Conservation (phyloP, 23 tunicate genomes). For the Halocynthia roretzi region DNA sequence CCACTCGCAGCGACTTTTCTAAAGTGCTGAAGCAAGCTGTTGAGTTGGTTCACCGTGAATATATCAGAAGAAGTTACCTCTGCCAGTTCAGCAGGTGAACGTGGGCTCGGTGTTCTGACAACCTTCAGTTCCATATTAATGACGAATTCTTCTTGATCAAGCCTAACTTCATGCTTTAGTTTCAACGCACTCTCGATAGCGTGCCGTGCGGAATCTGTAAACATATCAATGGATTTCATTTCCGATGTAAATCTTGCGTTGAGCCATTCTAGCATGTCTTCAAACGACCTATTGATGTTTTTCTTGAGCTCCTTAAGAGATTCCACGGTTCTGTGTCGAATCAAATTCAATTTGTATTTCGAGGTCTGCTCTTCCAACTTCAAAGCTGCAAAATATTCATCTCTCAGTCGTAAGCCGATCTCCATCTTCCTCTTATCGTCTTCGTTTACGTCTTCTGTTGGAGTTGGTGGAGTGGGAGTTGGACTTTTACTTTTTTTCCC, state of each 20-base stretch:
- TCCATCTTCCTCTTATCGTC: constrained; percentile 66
- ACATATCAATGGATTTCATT: constrained; percentile 75
- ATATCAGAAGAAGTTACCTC: constrained; percentile 51
- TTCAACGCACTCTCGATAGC: constrained; percentile 50
- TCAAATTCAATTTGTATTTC: constrained; percentile 52
- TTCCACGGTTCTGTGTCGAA: constrained; percentile 33
- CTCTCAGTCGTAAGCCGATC: constrained; percentile 40
- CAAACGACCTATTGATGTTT: constrained; percentile 41
- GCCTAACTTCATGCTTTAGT: constrained; percentile 41
- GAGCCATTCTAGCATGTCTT: constrained; percentile 80
- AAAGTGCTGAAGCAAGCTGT: constrained; percentile 35
- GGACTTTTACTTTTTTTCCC: constrained; percentile 58
- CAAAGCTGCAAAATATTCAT: constrained; percentile 72
- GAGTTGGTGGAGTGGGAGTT: constrained; percentile 67
- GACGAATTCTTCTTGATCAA: constrained; percentile 77
- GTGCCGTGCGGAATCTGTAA: constrained; percentile 59
- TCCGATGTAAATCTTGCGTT: constrained; percentile 59
- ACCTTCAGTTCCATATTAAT: constrained; percentile 69
- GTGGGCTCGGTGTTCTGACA: constrained; percentile 55
- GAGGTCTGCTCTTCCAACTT: constrained; percentile 56
- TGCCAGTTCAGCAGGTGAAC: constrained; percentile 54
- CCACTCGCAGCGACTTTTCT: constrained; percentile 74
- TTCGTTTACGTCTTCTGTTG: constrained; percentile 52
- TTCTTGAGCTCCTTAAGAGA: constrained; percentile 46
- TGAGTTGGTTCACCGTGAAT: constrained; percentile 62